Base-by-base conservation (phyloP, 2,888 invertebrate species). In the Proisotoma minuta region DNA sequence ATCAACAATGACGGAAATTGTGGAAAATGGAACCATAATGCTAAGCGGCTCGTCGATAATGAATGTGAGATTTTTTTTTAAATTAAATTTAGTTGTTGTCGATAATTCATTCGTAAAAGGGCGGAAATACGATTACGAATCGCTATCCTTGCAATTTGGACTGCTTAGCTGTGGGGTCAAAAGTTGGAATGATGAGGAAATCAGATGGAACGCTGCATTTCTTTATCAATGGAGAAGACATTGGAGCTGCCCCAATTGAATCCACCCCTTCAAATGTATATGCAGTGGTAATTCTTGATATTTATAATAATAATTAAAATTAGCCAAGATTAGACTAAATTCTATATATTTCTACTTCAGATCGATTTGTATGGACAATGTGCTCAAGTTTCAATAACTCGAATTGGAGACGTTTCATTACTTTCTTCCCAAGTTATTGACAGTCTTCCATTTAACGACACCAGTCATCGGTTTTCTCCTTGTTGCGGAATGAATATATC, bases 11-110 rank as follows among this genome's bases (percentile, higher is more conserved):
- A 94, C 92, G 0, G 94, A 95, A 76, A 8, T 34, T 10, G 34
- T 34, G 15, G 34, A 34, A 8, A 15, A 34, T 34, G 34, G 34
- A 15, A 94, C 93, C 0, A 93, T 92, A 83, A 92, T 95, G 82
- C 80, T 95, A 10, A 93, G 93, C 75, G 94, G 95, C 0, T 88
- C 91, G 1, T 88, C 91, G 57, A 87, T 95, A 72, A 93, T 94
- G 87, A 88, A 91, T 59, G 75, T 75, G 57, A 62, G 26, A 49
- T 50, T n/a, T n/a, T n/a, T n/a, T n/a, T n/a, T n/a, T n/a, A n/a
- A n/a, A n/a, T n/a, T n/a, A n/a, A 20, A 43, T 15, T 50, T 22
- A 24, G 15, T 51, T 62, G 27, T 10, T 23, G 53, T 53, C 43
- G 12, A n/a, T n/a, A n/a, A n/a, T n/a, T n/a, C n/a, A n/a, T n/a